These are phyloP conservation scores for Nixonia krombeini DNA, from an alignment of 1,140 invertebrate species.

Conservation along the genomic window DNA sequence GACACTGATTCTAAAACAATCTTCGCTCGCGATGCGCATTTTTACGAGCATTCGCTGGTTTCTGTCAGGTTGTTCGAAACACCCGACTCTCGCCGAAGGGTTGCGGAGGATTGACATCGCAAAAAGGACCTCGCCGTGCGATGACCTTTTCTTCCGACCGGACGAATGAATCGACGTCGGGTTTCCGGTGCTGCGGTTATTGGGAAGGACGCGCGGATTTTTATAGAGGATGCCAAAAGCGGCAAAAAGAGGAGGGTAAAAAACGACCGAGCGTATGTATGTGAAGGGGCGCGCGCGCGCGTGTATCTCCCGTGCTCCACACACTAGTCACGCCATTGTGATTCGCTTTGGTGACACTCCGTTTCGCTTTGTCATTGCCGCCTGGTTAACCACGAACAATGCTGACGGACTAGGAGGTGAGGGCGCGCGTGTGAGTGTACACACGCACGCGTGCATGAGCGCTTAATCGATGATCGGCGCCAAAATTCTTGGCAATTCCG, in stretches of 20 bases:
- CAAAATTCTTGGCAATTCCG: slow-evolving; percentile 35
- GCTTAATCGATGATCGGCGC: slow-evolving; percentile 45
- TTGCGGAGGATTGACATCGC: slow-evolving; percentile 6
- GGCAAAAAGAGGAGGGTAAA: slow-evolving; percentile 20
- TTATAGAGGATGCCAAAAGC: slow-evolving; percentile 23
- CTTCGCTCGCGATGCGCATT: too few relatives aligned
- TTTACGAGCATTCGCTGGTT: too few relatives aligned
- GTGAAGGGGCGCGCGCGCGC: slow-evolving; percentile 20
- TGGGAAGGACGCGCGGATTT: background rate
- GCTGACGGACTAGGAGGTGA: slow-evolving; percentile 32
- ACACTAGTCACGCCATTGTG: slow-evolving; percentile 37
- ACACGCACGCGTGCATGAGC: slow-evolving; percentile 31
- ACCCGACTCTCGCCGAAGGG: too few relatives aligned
- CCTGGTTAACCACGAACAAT: slow-evolving; percentile 53
- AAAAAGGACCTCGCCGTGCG: slow-evolving; percentile 4
- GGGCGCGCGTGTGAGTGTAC: slow-evolving; percentile 27
- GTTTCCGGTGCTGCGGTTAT: slow-evolving; percentile 11
- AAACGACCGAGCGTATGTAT: background rate
- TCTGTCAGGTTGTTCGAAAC: too few relatives aligned
- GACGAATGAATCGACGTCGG: slow-evolving; percentile 14
- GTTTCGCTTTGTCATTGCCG: slow-evolving; percentile 52
- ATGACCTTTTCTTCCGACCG: slow-evolving; percentile 9
- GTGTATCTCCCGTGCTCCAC: slow-evolving; percentile 18
- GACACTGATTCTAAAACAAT: too few relatives aligned
- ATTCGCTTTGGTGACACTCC: slow-evolving; percentile 48